Evolutionary conservation across 2,888 invertebrate species (phyloP), one percentile per base, ranked within the genome.

Genomic region (Hydriomena furcata): DNA sequence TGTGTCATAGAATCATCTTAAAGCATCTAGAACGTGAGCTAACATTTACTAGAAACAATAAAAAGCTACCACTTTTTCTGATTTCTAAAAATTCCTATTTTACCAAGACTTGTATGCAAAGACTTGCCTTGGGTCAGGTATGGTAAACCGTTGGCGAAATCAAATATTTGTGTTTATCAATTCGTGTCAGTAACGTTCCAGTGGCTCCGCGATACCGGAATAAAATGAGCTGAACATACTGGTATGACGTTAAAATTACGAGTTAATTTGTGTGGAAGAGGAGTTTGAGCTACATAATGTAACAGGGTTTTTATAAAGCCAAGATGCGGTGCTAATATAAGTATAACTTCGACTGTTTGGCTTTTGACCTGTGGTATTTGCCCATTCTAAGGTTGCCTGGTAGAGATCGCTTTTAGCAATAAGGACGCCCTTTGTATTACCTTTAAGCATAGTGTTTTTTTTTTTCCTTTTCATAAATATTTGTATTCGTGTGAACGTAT

Each of bases 151-250:
- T 66, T 66, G 49, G 72, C 74, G 67, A 77, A 75, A 75, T 71
- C 71, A 77, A 79, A 77, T 71, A 76, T 74, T 74, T 71, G 66
- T 74, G 63, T 71, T 70, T 68, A 71, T 73, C 61, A 68, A 71
- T 70, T 60, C 60, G 52, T 65, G 61, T 68, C 66, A 65, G 72
- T 68, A 69, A 71, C 71, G 65, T 64, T 63, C n/a, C 61, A 64
- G 57, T 61, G 66, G 61, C 54, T 65, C 65, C 65, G 25, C 23
- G 25, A 34, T 44, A 37, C 50, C 30, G 36, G 30, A 24, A 34
- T 37, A 31, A 42, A 40, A 50, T 43, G 34, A 34, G 11, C 50
- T 42, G 23, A 49, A 42, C 25, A 43, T 51, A 34, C 23, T 31
- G 7, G 43, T 37, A 10, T 24, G 42, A 49, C 41, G 24, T 49